phyloP scores from a whole-genome alignment of 2,113 vertebrate genomes.

The Campylorhamphus procurvoides region DNA sequence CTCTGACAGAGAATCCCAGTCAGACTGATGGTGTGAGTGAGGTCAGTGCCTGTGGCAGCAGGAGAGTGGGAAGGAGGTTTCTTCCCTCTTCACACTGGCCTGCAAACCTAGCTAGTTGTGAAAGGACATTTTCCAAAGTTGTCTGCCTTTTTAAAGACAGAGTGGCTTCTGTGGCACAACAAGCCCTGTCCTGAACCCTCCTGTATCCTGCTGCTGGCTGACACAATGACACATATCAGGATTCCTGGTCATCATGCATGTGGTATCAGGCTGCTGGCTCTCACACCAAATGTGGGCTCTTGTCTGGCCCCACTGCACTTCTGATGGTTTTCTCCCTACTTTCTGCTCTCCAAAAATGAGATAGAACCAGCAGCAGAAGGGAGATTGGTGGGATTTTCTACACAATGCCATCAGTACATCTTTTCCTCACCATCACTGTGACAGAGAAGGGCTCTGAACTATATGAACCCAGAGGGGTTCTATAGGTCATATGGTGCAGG shows the following conservation, averaged over 20 bases:
- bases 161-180: fast-evolving
- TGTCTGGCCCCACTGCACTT: neutral
- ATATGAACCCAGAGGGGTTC: fast-evolving
- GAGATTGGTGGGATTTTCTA: neutral
- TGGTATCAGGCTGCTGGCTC: fast-evolving
- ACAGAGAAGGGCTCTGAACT: neutral
- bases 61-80: neutral
- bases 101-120: neutral
- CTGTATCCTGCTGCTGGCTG: neutral
- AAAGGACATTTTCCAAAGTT: neutral
- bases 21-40: neutral
- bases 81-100: neutral
- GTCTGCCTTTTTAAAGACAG: neutral
- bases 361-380: neutral
- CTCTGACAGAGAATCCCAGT: neutral
- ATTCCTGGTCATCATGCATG: fast-evolving
- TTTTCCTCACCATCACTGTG: neutral
- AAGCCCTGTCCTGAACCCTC: neutral
- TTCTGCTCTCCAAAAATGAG: neutral
- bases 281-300: neutral
- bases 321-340: neutral
- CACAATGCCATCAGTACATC: fast-evolving
- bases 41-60: neutral
- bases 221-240: fast-evolving
- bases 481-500: neutral